phyloP scores from a whole-genome alignment of 2,888 invertebrate genomes.

The Limnephilus auricula region DNA sequence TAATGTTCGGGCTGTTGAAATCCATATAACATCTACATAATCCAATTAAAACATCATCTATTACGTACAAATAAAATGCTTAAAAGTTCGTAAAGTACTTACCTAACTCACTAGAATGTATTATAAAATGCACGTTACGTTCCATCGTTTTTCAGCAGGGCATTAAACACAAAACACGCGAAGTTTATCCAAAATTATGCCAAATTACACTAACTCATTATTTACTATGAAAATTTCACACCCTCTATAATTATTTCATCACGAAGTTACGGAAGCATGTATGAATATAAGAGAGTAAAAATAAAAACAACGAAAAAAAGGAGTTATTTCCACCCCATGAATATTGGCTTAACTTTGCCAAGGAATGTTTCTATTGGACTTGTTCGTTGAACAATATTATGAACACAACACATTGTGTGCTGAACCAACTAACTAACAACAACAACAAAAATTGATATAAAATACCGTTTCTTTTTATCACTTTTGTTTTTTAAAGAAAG shows the following conservation, averaged over 20 bases:
- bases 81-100: too few species aligned
- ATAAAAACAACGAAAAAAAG: slow-evolving; percentile 25
- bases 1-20: too few species aligned
- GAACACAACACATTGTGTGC: neutral
- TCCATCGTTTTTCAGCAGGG: too few species aligned
- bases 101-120: too few species aligned
- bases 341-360: slow-evolving; percentile 30
- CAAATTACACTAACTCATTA: neutral
- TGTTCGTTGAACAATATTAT: slow-evolving; percentile 22
- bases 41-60: too few species aligned
- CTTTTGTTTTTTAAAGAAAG: neutral
- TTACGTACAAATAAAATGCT: too few species aligned
- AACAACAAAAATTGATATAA: neutral
- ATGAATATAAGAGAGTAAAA: neutral
- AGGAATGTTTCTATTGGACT: slow-evolving; percentile 23
- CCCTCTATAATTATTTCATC: slow-evolving; percentile 2
- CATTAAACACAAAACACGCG: too few species aligned
- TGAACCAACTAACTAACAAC: neutral
- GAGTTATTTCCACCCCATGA: slow-evolving; percentile 44
- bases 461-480: neutral
- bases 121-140: too few species aligned
- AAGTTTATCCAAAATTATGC: too few species aligned
- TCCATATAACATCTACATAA: too few species aligned
- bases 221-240: neutral
- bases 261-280: neutral